phyloP scores from a whole-genome alignment of 2,113 vertebrate genomes.

The pig (Sus scrofa) region DNA sequence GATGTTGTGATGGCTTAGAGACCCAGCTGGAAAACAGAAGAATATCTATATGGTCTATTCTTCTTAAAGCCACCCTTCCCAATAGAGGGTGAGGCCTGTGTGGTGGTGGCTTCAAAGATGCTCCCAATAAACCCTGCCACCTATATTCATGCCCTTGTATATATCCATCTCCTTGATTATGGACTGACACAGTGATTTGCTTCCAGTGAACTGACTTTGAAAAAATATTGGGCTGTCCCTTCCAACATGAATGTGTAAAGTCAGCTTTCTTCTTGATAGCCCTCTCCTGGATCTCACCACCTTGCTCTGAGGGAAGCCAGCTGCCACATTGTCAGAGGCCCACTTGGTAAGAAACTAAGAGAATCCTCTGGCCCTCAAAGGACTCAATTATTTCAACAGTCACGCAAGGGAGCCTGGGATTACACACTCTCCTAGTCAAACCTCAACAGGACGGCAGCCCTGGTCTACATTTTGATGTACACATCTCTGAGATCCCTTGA shows the following conservation, averaged over 20 bases:
- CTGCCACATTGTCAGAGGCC: neutral
- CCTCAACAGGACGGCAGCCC: neutral
- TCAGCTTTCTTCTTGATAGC: too few species aligned
- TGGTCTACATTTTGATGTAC: neutral
- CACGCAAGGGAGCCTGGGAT: fast-evolving
- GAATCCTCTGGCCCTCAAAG: neutral
- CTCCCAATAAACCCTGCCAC: neutral
- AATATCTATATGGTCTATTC: neutral
- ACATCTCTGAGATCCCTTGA: neutral
- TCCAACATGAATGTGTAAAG: neutral
- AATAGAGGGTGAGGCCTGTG: neutral
- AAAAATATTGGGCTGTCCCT: neutral
- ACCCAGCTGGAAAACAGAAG: too few species aligned
- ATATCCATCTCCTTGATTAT: neutral
- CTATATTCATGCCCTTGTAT: neutral
- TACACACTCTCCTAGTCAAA: neutral
- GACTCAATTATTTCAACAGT: neutral
- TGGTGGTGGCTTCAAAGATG: neutral
- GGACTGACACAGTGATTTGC: neutral
- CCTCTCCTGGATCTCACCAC: neutral
- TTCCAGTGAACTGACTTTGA: neutral
- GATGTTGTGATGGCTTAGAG: too few species aligned
- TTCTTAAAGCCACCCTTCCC: too few species aligned
- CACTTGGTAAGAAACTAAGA: neutral
- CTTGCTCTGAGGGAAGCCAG: neutral